These are phyloP conservation scores for Zygaena filipendulae DNA, from an alignment of 2,888 invertebrate genomes.

Conservation along the genomic window DNA sequence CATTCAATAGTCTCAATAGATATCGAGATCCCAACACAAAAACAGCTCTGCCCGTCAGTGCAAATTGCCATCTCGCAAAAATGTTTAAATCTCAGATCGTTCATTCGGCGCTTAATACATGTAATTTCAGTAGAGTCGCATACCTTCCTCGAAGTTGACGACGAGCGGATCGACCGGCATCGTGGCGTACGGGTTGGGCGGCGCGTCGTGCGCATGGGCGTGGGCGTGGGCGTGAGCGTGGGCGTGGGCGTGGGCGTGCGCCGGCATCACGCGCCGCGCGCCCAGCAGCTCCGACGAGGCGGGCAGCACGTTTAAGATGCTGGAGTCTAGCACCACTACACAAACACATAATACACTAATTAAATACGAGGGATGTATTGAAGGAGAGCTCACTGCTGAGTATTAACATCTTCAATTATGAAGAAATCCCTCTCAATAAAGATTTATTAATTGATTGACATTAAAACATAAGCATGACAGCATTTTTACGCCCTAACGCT, in stretches of 20 bases:
- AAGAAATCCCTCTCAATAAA: no score
- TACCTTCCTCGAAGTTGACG: slow-evolving; percentile 86
- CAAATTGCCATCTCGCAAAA: slow-evolving; percentile 1
- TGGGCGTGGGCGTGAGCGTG: slow-evolving; percentile 29
- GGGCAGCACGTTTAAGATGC: slow-evolving; percentile 52
- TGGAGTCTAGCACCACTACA: slow-evolving; percentile 52
- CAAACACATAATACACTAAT: no score
- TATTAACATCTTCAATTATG: no score
- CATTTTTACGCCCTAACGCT: no score
- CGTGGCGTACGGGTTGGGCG: slow-evolving; percentile 41
- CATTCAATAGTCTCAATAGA: no score
- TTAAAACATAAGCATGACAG: no score
- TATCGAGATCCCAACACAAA: no score
- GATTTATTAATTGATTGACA: no score
- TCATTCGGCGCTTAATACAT: slow-evolving; percentile 40
- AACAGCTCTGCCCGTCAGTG: no score
- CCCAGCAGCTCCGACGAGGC: slow-evolving; percentile 34
- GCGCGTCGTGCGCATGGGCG: slow-evolving; percentile 21
- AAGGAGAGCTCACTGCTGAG: no score
- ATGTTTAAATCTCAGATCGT: slow-evolving; percentile 26
- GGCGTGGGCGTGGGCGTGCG: slow-evolving; percentile 25
- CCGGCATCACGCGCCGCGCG: slow-evolving; percentile 38
- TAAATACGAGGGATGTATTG: no score
- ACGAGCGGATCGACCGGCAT: slow-evolving; percentile 76
- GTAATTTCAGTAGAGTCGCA: slow-evolving; percentile 75